A percentile compares a stretch with the other conserved stretches of the same genome.
These are phyloP conservation scores for human (Homo sapiens) DNA, from an alignment of 2,113 vertebrate species.

Conservation along the genomic window GRCh38 chr2:199655001-199655500, in stretches of 20 bases:
- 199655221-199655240: background rate
- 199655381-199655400: background rate
- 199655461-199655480: background rate
- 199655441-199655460: background rate
- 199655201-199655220: background rate
- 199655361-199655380: background rate
- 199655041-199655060: background rate
- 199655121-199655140: background rate
- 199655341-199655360: background rate
- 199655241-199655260: background rate
- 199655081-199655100: background rate
- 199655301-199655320: background rate
- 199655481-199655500: background rate
- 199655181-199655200: background rate
- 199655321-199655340: background rate
- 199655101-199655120: background rate
- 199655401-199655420: background rate
- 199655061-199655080: background rate
- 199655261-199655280: background rate
- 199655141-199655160: background rate
- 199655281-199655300: background rate
- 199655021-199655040: background rate
- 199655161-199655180: background rate
- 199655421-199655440: background rate
- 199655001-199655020: background rate